phyloP scores from a whole-genome alignment of 2,113 vertebrate species.

The Bombycilla garrulus region DNA sequence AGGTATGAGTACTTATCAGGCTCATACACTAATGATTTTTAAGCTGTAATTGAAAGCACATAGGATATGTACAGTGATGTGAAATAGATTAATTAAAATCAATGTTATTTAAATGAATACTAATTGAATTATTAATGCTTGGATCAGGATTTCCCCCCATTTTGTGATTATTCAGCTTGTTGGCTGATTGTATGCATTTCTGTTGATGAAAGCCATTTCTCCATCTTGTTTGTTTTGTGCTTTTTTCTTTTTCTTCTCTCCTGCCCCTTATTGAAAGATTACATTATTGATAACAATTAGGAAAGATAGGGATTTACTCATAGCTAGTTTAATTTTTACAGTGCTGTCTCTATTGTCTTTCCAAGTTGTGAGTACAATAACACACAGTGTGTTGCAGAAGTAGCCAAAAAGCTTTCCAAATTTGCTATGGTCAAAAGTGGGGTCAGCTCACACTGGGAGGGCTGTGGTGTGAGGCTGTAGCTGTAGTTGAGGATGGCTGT shows the following conservation, averaged over 20 bases:
- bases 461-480: background rate
- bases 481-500: background rate
- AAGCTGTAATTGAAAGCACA: constrained; percentile 46
- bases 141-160: constrained; percentile 57
- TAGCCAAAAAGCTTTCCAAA: background rate
- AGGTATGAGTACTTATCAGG: constrained; percentile 27
- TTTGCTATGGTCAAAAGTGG: background rate
- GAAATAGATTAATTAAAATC: constrained; percentile 74
- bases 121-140: constrained; percentile 74
- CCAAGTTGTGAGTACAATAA: constrained; percentile 35
- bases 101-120: constrained; percentile 71
- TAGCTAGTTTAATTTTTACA: constrained; percentile 57
- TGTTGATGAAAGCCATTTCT: constrained; percentile 77
- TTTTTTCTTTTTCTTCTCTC: background rate
- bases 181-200: constrained; percentile 59
- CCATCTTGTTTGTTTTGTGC: constrained; percentile 35
- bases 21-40: constrained; percentile 42
- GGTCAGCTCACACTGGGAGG: accelerated
- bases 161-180: constrained; percentile 72
- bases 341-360: constrained; percentile 38
- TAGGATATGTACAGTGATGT: constrained; percentile 58
- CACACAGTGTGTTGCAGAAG: background rate
- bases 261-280: constrained; percentile 42
- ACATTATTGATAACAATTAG: constrained; percentile 51
- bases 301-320: constrained; percentile 53